Evolutionary conservation across 2,797 vertebrate genomes (phyloP).

Genomic region (Tauraco hartlaubi): DNA sequence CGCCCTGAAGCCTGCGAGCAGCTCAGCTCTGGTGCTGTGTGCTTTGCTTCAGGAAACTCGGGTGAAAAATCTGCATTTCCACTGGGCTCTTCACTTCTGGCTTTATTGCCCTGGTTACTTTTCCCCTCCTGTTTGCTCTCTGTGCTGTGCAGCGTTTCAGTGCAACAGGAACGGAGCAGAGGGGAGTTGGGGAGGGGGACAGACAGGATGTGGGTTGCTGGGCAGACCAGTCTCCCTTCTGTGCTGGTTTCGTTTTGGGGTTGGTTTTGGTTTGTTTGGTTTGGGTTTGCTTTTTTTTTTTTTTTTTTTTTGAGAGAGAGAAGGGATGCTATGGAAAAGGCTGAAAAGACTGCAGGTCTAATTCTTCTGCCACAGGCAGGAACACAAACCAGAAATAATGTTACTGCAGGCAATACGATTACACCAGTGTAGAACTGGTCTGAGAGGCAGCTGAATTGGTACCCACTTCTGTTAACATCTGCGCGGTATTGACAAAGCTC

Average conservation of each 20-base stretch:
- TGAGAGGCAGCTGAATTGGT: not conserved
- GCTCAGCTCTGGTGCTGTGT: not conserved
- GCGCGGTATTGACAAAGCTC: not conserved
- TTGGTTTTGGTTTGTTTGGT: not conserved
- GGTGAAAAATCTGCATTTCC: not conserved
- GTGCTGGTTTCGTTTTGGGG: not conserved
- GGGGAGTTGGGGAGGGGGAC: not conserved
- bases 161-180: not conserved
- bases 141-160: not conserved
- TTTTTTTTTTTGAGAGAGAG: not conserved
- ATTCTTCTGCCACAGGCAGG: constrained; percentile 39
- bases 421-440: not conserved
- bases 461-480: constrained; percentile 1
- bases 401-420: constrained; percentile 15
- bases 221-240: not conserved
- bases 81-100: not conserved
- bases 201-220: not conserved
- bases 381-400: not conserved
- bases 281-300: not conserved
- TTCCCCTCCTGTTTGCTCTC: not conserved
- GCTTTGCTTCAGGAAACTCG: not conserved
- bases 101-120: not conserved
- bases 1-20: rapidly evolving
- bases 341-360: constrained; percentile 2
- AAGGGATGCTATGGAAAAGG: not conserved